Evolutionary conservation across 2,888 invertebrate genomes (phyloP), one percentile per base, ranked within the genome.

Genomic region (Microctonus aethiopoides): DNA sequence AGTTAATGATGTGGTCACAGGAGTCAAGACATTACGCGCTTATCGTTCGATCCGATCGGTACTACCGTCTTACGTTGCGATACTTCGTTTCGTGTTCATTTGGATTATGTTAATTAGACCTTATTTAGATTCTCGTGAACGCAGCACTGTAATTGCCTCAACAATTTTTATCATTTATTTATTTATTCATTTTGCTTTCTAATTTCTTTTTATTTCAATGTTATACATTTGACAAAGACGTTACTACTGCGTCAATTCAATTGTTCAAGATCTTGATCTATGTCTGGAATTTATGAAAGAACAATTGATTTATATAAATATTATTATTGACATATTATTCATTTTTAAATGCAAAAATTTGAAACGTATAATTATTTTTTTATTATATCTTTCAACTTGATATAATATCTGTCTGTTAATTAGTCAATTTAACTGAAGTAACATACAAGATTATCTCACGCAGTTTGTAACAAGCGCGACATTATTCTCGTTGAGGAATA

Each of bases 1-100:
- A 70, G 75, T 77, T 77, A 78, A 78, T 75, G 78, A 78, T 77
- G 77, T 76, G 78, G 78, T 77, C 77, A 76, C 77, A 74, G 75
- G 74, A 78, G 78, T 77, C 76, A 75, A 78, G 77, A 77, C 78
- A 78, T 78, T 78, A 76, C 76, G 75, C 66, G 73, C 74, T 73
- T 77, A 78, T 78, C 78, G 71, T 74, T 74, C 76, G 76, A 78
- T 78, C 75, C 76, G 74, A 78, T 78, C 78, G 70, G 70, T 69
- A 74, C 78, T 76, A 71, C 75, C 72, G 72, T 75, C 75, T 77
- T 77, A 74, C 75, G 72, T 73, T 69, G 71, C 71, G 66, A 71
- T 69, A 69, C 65, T 66, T 72, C 68, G 73, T 73, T 74, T 68
- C 70, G 72, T 71, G 73, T 74, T 76, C 75, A 74, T 77, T 74